Evolutionary conservation across 2,113 vertebrate species (phyloP).

Genomic region (Nibea coibor): DNA sequence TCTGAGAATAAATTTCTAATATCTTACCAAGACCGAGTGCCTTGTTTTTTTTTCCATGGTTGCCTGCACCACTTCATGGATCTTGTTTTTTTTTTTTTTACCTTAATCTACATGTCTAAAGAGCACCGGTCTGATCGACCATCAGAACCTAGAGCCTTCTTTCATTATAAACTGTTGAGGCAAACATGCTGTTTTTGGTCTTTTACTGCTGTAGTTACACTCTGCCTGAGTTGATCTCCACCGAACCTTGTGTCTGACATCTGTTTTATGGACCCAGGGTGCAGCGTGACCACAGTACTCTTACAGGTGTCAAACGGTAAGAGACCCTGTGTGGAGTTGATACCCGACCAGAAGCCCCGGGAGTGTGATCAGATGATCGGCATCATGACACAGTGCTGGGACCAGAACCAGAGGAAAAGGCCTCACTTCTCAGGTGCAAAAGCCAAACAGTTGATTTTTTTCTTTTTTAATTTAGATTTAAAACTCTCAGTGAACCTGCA

Average conservation of each 20-base stretch:
- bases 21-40: too few relatives aligned
- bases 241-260: conserved; percentile 11
- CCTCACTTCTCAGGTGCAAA: conserved; percentile 79
- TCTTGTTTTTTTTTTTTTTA: too few relatives aligned
- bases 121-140: too few relatives aligned
- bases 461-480: background rate
- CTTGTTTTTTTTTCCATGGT: too few relatives aligned
- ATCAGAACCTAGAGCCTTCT: too few relatives aligned
- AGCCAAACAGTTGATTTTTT: background rate
- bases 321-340: conserved; percentile 81
- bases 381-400: conserved; percentile 89
- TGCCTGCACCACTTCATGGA: too few relatives aligned
- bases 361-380: conserved; percentile 86
- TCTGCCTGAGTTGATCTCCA: background rate
- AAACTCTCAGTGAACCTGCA: background rate
- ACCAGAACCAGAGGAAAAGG: conserved; percentile 84
- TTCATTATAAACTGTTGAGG: too few relatives aligned
- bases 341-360: conserved; percentile 81
- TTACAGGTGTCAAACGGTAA: conserved; percentile 85
- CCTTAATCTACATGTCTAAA: too few relatives aligned
- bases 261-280: conserved; percentile 74
- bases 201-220: background rate
- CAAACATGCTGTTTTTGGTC: background rate
- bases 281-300: conserved; percentile 86
- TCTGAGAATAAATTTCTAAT: too few relatives aligned